Evolutionary conservation across 2,888 invertebrate genomes (phyloP), one percentile per base, ranked within the genome.

Genomic region (Eupithecia dodoneata): DNA sequence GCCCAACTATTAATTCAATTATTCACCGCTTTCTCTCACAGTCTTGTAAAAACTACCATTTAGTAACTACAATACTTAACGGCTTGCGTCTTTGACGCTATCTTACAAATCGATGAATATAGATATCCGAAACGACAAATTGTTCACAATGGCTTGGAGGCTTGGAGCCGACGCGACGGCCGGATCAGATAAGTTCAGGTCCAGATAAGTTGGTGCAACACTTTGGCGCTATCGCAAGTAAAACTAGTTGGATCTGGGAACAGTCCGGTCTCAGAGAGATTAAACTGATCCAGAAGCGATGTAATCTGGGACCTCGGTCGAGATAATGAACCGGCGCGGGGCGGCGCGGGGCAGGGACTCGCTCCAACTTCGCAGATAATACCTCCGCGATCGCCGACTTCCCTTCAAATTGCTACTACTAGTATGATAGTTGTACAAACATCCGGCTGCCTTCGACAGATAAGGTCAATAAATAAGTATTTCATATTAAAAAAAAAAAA

Each of bases 211-310:
- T 44, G 55, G 7, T 71, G 72, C 18, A 45, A 18, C 55, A 63
- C 30, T 73, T 3, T 5, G 55, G 72, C 44, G 18, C 30, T 72
- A 55, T 65, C 73, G n/a, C 44, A 5, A 73, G 52, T 69, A 9
- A 42, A 67, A 74, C 74, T 63, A 63, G 70, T 74, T 49, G 44
- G 47, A 70, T 67, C 59, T 74, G 70, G n/a, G 55, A 15, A 9
- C 69, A 42, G 70, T 49, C 70, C 70, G 59, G 41, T 63, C 74
- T 69, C 69, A 45, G 45, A 49, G n/a, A 74, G 70, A 74, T 74
- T 47, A 70, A 75, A 75, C 71, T 42, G 71, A 75, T 65, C 71
- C 65, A 65, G 49, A 65, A 52, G 47, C 65, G 65, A 69, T 71
- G 71, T 75, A 65, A 75, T 75, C 75, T 71, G 45, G 49, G n/a